Base-by-base conservation (phyloP, 2,888 invertebrate genomes). In the Agriopis aurantiaria region DNA sequence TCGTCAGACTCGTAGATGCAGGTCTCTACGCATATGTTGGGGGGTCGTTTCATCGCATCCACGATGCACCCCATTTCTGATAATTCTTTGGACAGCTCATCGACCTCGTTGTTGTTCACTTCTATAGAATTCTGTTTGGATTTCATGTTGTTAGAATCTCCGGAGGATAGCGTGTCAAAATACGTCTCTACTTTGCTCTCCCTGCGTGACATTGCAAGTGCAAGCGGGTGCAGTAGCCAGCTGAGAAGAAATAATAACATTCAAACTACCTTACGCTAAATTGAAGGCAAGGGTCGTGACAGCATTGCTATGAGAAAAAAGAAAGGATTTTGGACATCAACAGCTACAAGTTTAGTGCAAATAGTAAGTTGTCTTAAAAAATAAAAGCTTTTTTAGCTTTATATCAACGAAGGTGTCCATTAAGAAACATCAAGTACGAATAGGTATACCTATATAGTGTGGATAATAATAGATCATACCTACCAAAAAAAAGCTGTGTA, bases 21-120 rank as follows among this genome's bases (percentile, higher is more conserved):
- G 1, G 85, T 89, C 71, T 93, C 91, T 0, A 93, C 83, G 79
- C 94, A 94, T 43, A 92, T 91, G 75, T 93, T 93, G 0, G 93
- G 89, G 0, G 92, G 91, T 72, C 87, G 80, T 72, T 92, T 93
- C 55, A 90, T 86, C 8, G 88, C 90, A 59, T 91, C 91, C 11
- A 93, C 91, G 58, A 94, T 90, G 72, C 94, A 94, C 33, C 94
- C 94, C 94, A 95, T 95, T 73, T 89, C 88, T 7, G 91, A 87
- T 1, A 95, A 78, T n/a, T 92, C 88, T 72, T 92, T 90, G 6
- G 93, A 89, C 8, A 95, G 80, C 62, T 89, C 91, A 88, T 94
- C 89, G 65, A 94, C 81, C 73, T 93, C 91, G 86, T 95, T 94
- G 78, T 95, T 95, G 76, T 95, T 95, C 77, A 91, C 94, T 78